Evolutionary conservation across 2,113 vertebrate genomes (phyloP).

Genomic region (Microtus oregoni): DNA sequence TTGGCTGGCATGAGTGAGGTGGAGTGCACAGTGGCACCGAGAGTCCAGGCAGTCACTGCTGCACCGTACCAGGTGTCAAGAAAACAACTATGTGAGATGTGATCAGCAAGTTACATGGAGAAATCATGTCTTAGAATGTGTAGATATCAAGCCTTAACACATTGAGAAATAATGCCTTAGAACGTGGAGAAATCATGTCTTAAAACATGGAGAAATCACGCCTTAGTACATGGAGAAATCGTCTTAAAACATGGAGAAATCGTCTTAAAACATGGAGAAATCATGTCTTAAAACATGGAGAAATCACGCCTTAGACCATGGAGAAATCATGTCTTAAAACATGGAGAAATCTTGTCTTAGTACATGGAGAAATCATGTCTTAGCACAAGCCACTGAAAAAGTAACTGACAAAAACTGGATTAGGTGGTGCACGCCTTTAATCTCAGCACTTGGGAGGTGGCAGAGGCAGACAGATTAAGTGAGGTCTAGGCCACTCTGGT

Average conservation of each 20-base stretch:
- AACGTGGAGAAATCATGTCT: too few relatives aligned
- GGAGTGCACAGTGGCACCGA: not conserved
- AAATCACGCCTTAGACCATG: rapidly evolving
- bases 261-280: too few relatives aligned
- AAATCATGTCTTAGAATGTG: not conserved
- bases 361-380: not conserved
- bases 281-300: too few relatives aligned
- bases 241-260: too few relatives aligned
- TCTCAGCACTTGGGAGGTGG: not conserved
- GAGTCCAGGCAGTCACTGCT: not conserved
- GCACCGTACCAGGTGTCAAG: not conserved
- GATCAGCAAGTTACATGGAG: not conserved
- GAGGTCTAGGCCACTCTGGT: not conserved
- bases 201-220: too few relatives aligned
- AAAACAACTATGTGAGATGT: not conserved
- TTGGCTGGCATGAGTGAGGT: not conserved
- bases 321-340: not conserved
- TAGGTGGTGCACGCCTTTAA: not conserved
- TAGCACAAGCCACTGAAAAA: not conserved
- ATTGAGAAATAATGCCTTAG: too few relatives aligned
- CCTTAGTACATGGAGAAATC: too few relatives aligned
- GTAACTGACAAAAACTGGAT: not conserved
- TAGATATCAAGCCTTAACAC: too few relatives aligned
- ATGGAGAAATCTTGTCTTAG: not conserved
- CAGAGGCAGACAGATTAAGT: not conserved